phyloP scores from a whole-genome alignment of 2,797 vertebrate species.

The Myripristis jacobus region DNA sequence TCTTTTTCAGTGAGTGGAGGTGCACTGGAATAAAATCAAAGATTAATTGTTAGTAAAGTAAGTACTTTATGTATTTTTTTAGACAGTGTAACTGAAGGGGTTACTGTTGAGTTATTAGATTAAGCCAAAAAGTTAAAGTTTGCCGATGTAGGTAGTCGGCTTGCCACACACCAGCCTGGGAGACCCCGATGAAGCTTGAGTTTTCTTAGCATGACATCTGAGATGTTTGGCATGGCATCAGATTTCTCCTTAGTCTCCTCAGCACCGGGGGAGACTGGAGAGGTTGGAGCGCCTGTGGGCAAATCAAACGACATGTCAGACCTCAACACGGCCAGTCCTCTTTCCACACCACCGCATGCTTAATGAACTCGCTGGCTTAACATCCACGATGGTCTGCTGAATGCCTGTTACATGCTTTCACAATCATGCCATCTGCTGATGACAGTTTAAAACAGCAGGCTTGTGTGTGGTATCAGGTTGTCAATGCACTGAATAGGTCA shows the following conservation, averaged over 20 bases:
- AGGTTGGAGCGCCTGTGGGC: conserved; percentile 80
- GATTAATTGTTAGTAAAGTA: conserved; percentile 23
- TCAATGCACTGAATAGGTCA: conserved; percentile 33
- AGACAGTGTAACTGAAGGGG: background rate
- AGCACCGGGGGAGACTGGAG: conserved; percentile 72
- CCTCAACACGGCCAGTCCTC: background rate
- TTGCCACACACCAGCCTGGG: conserved; percentile 88
- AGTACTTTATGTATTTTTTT: background rate
- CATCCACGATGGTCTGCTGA: background rate
- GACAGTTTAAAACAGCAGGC: conserved; percentile 57
- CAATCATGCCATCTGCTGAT: conserved; percentile 76
- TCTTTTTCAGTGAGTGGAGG: conserved; percentile 97
- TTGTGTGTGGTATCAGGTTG: conserved; percentile 23
- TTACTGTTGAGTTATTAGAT: background rate
- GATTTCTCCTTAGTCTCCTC: conserved; percentile 87
- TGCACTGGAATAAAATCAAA: conserved; percentile 83
- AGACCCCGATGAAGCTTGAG: conserved; percentile 92
- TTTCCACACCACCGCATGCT: background rate
- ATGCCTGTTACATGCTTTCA: conserved; percentile 15
- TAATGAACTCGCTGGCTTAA: background rate
- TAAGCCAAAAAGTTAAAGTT: background rate
- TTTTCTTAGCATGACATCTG: conserved; percentile 94
- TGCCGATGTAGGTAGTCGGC: background rate
- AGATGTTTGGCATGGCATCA: conserved; percentile 95
- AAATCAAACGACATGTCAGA: conserved; percentile 22